Evolutionary conservation across 2,113 vertebrate species (phyloP).

Genomic region (Trogon surrucura): DNA sequence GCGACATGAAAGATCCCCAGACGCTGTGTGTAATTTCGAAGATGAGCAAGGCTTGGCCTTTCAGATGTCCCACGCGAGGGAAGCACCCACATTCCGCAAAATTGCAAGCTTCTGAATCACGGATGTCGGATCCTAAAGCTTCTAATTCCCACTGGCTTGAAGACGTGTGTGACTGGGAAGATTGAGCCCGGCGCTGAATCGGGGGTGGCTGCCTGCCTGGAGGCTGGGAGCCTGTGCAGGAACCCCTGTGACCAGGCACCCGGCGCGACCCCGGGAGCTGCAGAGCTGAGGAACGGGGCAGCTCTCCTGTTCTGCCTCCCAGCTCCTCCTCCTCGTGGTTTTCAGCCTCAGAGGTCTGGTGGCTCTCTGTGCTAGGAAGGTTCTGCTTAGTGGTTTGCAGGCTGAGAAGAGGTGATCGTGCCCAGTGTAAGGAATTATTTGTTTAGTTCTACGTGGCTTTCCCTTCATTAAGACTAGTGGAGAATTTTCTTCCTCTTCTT

Average conservation of each 20-base stretch:
- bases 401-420: neutral
- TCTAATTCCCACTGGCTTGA: slow-evolving; percentile 17
- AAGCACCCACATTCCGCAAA: slow-evolving; percentile 33
- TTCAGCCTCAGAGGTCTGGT: neutral
- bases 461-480: neutral
- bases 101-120: slow-evolving; percentile 58
- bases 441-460: neutral
- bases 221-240: neutral
- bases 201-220: neutral
- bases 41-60: slow-evolving; percentile 59
- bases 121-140: neutral
- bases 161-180: neutral
- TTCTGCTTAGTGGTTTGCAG: neutral
- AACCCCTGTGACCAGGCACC: neutral
- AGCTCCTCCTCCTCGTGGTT: neutral
- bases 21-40: neutral
- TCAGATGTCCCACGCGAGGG: slow-evolving; percentile 36
- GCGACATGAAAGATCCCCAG: slow-evolving; percentile 35
- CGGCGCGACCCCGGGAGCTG: accelerated
- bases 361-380: neutral
- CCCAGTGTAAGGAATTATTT: neutral
- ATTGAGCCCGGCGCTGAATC: neutral
- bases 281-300: neutral
- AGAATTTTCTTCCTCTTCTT: neutral
- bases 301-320: neutral